A percentile compares a stretch with the other conserved stretches of the same genome.
Evolutionary conservation across 2,888 invertebrate genomes (phyloP).

Genomic region (Euzophera pinguis): DNA sequence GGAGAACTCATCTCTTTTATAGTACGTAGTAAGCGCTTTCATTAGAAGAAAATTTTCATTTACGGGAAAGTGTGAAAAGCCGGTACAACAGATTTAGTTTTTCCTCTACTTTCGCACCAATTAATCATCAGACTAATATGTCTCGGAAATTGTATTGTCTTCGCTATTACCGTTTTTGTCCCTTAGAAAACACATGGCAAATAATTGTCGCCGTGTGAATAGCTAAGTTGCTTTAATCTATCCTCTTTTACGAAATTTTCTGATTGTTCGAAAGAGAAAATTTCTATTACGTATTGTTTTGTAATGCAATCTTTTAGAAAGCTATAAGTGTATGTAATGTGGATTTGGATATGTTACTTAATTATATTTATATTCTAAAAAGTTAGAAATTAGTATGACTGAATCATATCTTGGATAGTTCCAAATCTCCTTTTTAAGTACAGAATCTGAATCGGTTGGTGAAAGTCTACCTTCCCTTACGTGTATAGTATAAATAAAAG

Average conservation of each 20-base stretch:
- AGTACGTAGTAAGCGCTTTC: not conserved
- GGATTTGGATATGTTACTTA: not conserved
- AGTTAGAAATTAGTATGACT: too few species aligned
- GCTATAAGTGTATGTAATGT: constrained; percentile 16
- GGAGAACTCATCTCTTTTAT: not conserved
- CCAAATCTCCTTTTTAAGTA: too few species aligned
- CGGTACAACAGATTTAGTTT: not conserved
- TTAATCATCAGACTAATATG: not conserved
- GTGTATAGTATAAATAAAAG: too few species aligned
- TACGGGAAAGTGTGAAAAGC: constrained; percentile 6
- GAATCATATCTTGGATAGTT: too few species aligned
- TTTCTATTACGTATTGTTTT: constrained; percentile 26
- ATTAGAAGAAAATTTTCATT: not conserved
- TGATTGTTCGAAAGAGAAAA: constrained; percentile 20
- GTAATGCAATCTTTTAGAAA: constrained; percentile 22
- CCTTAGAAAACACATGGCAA: constrained; percentile 24
- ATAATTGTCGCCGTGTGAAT: constrained; percentile 17
- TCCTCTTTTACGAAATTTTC: constrained; percentile 2
- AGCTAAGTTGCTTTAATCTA: not conserved
- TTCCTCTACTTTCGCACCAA: constrained; percentile 14
- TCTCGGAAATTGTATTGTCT: constrained; percentile 20
- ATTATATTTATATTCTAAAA: not conserved
- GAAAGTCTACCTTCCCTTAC: too few species aligned
- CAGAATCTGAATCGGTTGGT: too few species aligned
- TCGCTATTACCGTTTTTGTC: constrained; percentile 14